Base-by-base conservation (phyloP, 2,113 vertebrate species). In the Climacteris rufus region DNA sequence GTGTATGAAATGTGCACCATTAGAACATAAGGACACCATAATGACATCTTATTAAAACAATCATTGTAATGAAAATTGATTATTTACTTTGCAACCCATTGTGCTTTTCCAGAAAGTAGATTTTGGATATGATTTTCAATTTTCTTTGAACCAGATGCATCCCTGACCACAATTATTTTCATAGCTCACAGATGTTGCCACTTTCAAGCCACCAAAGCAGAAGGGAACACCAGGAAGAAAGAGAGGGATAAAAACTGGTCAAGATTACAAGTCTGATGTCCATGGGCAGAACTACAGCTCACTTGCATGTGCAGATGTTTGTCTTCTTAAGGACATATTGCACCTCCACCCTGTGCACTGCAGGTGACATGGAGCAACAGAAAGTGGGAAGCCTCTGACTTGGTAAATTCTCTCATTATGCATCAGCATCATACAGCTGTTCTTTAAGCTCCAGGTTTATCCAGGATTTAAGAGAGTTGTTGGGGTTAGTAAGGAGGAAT, bases 11-110 rank as follows among this genome's bases (percentile, higher is more conserved):
- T 61, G 57, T 65, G 54, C 37, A 59, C 25, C 50, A 52, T 80
- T 64, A 68, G 71, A 77, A 76, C 27, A 54, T 69, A 86, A 93
- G 61, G 47, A 74, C 39, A 49, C 9, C 71, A 71, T 76, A 87
- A 87, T 54, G 15, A 21, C 80, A 59, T 45, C 40, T 94, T 89
- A 77, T 93, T 96, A 92, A 93, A 96, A 87, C n/a, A 61, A 66
- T 64, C 28, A 77, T 31, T 54, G 39, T 56, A 76, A 94, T 83
- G 13, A 86, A 93, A 89, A 91, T 64, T 47, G 50, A 94, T 85
- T 89, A 84, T 94, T 95, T 93, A 65, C 47, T 92, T 94, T 84
- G 33, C 65, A 91, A 90, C 57, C 59, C 47, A 40, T 87, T 94
- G 87, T 89, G n/a, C 24, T 80, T 94, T 92, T 66, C 56, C 68